A percentile compares a stretch with the other conserved stretches of the same genome.
These are phyloP conservation scores for Ictalurus punctatus DNA, from an alignment of 2,113 vertebrate species.

Conservation along the genomic window DNA sequence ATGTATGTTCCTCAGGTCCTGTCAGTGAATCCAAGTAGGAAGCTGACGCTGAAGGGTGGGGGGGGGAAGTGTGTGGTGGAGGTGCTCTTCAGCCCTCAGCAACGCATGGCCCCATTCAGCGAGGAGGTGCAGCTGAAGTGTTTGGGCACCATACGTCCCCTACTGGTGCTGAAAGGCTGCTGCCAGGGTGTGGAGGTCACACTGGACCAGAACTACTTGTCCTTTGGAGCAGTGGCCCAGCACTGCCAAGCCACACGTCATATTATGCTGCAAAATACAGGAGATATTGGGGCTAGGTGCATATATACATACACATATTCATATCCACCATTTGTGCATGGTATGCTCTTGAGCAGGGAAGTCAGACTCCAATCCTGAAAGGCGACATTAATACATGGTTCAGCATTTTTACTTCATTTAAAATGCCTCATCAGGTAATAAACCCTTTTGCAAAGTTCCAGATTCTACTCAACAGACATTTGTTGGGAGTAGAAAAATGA, in stretches of 20 bases:
- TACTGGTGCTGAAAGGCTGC: constrained; percentile 79
- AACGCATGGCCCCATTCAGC: constrained; percentile 68
- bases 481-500: background rate
- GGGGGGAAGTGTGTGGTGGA: constrained; percentile 73
- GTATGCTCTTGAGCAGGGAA: background rate
- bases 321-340: background rate
- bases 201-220: constrained; percentile 78
- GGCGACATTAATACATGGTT: background rate
- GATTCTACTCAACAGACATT: background rate
- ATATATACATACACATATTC: background rate
- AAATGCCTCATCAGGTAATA: background rate
- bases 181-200: constrained; percentile 80
- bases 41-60: constrained; percentile 71
- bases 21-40: constrained; percentile 63
- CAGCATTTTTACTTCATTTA: background rate
- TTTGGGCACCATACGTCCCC: constrained; percentile 69
- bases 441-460: background rate
- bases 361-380: background rate
- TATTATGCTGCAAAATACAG: constrained; percentile 75
- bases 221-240: constrained; percentile 80
- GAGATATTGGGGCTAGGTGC: constrained; percentile 80
- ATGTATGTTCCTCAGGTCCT: constrained; percentile 57
- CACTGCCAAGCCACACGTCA: constrained; percentile 68
- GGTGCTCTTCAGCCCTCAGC: constrained; percentile 75
- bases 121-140: constrained; percentile 78